These are phyloP conservation scores for Cyaniris semiargus DNA, from an alignment of 2,888 invertebrate genomes.

Conservation along the genomic window DNA sequence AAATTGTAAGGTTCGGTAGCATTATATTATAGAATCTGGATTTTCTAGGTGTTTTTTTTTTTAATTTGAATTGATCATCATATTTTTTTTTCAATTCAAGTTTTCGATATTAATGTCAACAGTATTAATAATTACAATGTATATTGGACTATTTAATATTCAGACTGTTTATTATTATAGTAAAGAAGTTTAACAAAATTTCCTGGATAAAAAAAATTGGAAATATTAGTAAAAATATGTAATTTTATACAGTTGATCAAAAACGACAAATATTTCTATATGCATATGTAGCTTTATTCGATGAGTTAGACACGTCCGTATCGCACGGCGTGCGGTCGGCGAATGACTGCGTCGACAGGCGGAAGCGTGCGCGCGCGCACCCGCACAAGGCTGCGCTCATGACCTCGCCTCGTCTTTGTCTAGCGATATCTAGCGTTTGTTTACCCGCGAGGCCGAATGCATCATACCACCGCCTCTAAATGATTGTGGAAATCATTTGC, in stretches of 20 bases:
- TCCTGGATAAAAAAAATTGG: not conserved
- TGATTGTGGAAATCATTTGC: slow-evolving; percentile 46
- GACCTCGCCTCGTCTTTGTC: slow-evolving; percentile 80
- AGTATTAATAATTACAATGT: not conserved
- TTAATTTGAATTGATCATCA: too few species aligned
- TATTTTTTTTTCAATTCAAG: too few species aligned
- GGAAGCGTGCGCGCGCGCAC: slow-evolving; percentile 73
- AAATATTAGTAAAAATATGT: not conserved
- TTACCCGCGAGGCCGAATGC: slow-evolving; percentile 78
- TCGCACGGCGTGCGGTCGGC: slow-evolving; percentile 52
- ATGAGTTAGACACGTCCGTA: slow-evolving; percentile 45
- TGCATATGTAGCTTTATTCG: not conserved
- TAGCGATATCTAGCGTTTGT: slow-evolving; percentile 78
- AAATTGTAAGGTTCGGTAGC: not conserved
- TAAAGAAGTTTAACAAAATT: not conserved
- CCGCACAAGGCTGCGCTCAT: slow-evolving; percentile 79
- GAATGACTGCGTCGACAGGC: slow-evolving; percentile 58
- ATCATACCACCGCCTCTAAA: slow-evolving; percentile 71
- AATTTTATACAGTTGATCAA: not conserved
- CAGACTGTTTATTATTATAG: not conserved
- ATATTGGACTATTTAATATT: not conserved
- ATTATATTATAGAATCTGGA: not conserved
- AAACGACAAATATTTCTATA: not conserved
- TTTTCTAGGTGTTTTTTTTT: too few species aligned
- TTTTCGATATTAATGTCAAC: too few species aligned